phyloP scores from a whole-genome alignment of 2,797 vertebrate genomes.

The Smutsia gigantea region DNA sequence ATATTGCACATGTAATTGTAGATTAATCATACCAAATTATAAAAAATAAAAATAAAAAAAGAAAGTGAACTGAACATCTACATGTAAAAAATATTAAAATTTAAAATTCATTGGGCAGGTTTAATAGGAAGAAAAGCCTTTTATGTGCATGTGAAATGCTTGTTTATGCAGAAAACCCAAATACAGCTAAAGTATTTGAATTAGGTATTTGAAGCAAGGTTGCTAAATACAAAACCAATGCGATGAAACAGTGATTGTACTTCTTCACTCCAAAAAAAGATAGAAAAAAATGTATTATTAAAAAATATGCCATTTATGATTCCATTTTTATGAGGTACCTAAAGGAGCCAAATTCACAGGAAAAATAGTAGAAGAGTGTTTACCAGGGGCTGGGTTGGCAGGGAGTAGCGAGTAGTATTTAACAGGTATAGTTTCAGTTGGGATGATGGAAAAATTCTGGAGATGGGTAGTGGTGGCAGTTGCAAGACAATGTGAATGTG shows the following conservation, averaged over 20 bases:
- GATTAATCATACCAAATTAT: too few relatives aligned
- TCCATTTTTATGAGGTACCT: not conserved
- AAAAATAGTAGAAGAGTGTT: not conserved
- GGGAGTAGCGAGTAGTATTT: not conserved
- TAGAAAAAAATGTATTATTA: not conserved
- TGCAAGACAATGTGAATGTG: not conserved
- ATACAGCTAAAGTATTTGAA: not conserved
- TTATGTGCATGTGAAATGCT: not conserved
- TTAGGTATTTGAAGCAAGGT: not conserved
- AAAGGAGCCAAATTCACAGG: not conserved
- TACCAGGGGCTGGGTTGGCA: not conserved
- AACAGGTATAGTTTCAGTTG: not conserved
- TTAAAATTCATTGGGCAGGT: not conserved
- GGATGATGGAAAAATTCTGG: not conserved
- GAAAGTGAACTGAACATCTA: not conserved
- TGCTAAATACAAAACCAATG: not conserved
- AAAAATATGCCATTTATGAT: not conserved
- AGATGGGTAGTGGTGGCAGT: not conserved
- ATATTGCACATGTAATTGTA: too few relatives aligned
- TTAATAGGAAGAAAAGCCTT: not conserved
- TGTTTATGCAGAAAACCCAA: not conserved
- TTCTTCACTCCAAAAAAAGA: not conserved
- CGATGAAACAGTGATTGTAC: not conserved
- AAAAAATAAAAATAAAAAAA: too few relatives aligned
- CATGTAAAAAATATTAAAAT: not conserved